These are phyloP conservation scores for Nothocercus julius DNA, from an alignment of 2,113 vertebrate species.

Conservation along the genomic window DNA sequence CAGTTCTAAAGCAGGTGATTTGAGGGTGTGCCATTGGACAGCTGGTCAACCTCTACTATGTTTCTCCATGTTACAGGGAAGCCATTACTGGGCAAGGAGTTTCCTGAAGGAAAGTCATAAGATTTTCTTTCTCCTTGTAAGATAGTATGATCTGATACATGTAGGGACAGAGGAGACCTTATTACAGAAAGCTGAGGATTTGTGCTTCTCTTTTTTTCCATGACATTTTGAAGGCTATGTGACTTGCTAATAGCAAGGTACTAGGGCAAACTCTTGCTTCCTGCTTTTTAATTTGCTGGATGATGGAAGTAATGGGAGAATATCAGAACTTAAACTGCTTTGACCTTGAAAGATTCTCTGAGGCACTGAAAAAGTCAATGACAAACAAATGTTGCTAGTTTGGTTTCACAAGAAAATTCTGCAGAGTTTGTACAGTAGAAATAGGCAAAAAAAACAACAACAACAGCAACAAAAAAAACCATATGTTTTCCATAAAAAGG, in stretches of 20 bases:
- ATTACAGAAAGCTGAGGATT: neutral
- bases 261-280: neutral
- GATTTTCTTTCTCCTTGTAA: neutral
- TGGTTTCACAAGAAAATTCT: conserved; percentile 15
- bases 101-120: neutral
- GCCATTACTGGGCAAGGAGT: neutral
- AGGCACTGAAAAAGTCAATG: neutral
- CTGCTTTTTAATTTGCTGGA: neutral
- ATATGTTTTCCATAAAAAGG: neutral
- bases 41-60: neutral
- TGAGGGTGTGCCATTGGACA: neutral
- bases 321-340: neutral
- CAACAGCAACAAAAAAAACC: neutral
- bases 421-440: neutral
- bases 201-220: neutral
- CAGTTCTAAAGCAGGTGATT: neutral
- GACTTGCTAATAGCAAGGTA: neutral
- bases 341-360: neutral
- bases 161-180: accelerated
- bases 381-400: neutral
- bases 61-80: neutral
- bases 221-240: neutral
- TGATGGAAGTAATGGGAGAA: neutral
- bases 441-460: neutral
- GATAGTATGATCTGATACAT: neutral